These are phyloP conservation scores for Synanthedon formicaeformis DNA, from an alignment of 2,888 invertebrate species.

Conservation along the genomic window DNA sequence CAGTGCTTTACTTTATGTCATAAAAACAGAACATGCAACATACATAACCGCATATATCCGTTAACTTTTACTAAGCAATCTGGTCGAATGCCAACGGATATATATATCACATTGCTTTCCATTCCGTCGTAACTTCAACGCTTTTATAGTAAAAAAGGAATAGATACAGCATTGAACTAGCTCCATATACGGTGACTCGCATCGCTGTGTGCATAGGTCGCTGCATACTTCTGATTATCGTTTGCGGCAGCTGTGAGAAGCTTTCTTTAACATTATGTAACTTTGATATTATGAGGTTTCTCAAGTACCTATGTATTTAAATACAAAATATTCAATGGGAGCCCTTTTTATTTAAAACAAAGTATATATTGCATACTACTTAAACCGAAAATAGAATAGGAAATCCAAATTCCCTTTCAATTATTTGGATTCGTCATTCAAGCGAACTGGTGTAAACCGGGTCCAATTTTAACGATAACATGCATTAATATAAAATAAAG, in stretches of 20 bases:
- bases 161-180: conserved; percentile 10
- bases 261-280: conserved; percentile 3
- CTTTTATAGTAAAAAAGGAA: conserved; percentile 12
- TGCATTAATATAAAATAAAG: too few species aligned
- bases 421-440: too few species aligned
- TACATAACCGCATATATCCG: background rate
- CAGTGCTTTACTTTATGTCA: background rate
- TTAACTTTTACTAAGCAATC: background rate
- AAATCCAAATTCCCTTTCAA: too few species aligned
- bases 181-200: conserved; percentile 8
- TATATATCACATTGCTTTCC: conserved; percentile 10
- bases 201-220: conserved; percentile 1
- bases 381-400: too few species aligned
- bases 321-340: too few species aligned
- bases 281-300: background rate
- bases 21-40: background rate
- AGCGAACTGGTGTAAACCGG: too few species aligned
- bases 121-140: conserved; percentile 7
- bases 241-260: conserved; percentile 5
- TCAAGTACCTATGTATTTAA: too few species aligned
- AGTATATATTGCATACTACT: too few species aligned
- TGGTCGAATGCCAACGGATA: conserved; percentile 3
- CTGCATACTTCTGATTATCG: background rate
- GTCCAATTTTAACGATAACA: too few species aligned
- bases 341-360: too few species aligned